Conservation (phyloP, 1,140 invertebrate genomes). For the Eriocheir sinensis region DNA sequence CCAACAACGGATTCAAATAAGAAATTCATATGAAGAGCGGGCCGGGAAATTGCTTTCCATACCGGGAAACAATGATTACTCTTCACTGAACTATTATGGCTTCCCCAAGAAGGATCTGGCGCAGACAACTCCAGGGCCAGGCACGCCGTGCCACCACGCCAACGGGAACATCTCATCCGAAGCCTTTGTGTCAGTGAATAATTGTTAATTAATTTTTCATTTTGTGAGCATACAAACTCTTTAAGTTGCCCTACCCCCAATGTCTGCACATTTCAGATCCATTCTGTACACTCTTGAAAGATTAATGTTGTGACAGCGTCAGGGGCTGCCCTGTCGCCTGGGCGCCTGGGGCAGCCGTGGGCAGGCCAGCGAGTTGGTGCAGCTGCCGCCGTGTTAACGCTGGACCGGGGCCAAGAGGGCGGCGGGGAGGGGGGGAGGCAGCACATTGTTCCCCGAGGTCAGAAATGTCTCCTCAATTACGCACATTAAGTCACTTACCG, state of each 20-base stretch:
- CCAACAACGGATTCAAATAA: no score
- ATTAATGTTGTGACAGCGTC: neutral
- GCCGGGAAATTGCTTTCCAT: no score
- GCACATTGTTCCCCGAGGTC: neutral
- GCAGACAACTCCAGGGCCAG: no score
- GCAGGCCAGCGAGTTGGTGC: slow-evolving; percentile 38
- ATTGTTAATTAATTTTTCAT: neutral
- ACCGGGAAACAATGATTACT: no score
- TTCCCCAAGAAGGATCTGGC: no score
- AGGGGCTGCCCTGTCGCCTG: neutral
- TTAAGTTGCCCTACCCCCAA: neutral
- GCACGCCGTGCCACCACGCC: no score
- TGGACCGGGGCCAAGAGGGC: slow-evolving; percentile 35
- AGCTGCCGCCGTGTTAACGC: slow-evolving; percentile 45
- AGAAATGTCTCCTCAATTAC: slow-evolving; percentile 4
- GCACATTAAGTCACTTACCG: slow-evolving; percentile 15
- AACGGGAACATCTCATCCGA: no score
- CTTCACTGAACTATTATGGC: no score
- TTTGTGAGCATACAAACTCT: neutral
- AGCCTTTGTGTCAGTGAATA: neutral
- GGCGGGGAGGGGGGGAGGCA: neutral
- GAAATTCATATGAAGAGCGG: no score
- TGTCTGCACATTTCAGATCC: neutral
- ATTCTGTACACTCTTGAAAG: neutral
- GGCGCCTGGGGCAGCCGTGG: neutral